These are phyloP conservation scores for Pharmacophagus antenor DNA, from an alignment of 2,888 invertebrate species.

Conservation along the genomic window DNA sequence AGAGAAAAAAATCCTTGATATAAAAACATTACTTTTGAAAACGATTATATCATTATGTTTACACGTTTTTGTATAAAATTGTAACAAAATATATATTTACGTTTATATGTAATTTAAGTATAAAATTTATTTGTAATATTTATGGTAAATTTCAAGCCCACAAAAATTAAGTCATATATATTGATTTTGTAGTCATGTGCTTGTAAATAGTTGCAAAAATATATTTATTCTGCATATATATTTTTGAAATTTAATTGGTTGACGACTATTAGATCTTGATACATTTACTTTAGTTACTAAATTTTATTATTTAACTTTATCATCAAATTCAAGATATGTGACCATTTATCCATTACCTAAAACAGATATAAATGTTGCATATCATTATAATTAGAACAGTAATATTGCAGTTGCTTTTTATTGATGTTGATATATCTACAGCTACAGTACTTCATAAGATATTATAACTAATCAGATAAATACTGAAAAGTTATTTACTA, in stretches of 20 bases:
- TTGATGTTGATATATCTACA: slow-evolving; percentile 16
- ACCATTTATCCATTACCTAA: not conserved
- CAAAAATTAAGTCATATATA: not conserved
- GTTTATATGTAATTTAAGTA: not conserved
- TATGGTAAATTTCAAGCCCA: not conserved
- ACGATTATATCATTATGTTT: not conserved
- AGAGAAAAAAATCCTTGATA: slow-evolving; percentile 20
- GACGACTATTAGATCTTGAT: not conserved
- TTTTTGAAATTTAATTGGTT: not conserved
- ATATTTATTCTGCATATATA: not conserved
- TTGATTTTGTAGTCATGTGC: not conserved
- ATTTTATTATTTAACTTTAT: not conserved
- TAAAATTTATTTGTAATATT: not conserved
- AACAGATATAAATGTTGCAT: not conserved
- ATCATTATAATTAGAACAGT: not conserved
- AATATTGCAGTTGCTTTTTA: slow-evolving; percentile 17
- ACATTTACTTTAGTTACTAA: not conserved
- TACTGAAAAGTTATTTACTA: not conserved
- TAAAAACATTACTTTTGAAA: not conserved
- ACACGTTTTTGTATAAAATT: not conserved
- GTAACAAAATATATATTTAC: not conserved
- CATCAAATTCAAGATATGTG: not conserved
- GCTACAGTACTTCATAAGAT: slow-evolving; percentile 10
- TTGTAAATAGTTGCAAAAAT: not conserved
- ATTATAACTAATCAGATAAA: slow-evolving; percentile 10